Evolutionary conservation across 2,797 vertebrate genomes (phyloP), one percentile per base, ranked within the genome.

Genomic region (Crocodylus rhombifer): DNA sequence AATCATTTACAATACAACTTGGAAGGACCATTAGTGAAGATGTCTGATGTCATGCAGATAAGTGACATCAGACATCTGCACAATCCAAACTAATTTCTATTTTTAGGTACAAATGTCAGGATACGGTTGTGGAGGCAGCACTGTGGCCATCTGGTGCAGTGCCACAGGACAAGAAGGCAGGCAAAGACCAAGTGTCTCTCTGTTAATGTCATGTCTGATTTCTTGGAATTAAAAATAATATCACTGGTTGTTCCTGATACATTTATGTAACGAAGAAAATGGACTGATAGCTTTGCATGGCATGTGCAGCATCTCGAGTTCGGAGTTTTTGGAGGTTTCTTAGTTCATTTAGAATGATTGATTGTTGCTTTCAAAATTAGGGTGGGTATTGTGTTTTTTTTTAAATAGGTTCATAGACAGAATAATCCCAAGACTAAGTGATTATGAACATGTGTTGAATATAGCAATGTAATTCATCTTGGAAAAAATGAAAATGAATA

Each of bases 251-350:
- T 55, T 75, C 65, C 82, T 88, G 81, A 84, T 93, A 87, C 64
- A 63, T 94, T 95, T 84, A 61, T 84, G 95, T 80, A 79, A 87
- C 69, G 88, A 88, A 76, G 82, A 92, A 20, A 12, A 36, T 82
- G 87, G 80, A 87, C 33, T 28, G 6, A 12, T 77, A 79, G 84
- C 87, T 77, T 64, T 4, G 4, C 77, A 55, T 57, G 88, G 75
- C 82, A n/a, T 60, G 80, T 12, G 21, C 65, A 79, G 36, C 77
- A 36, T 33, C 18, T 82, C 81, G 67, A 73, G 91, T 92, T 87
- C 78, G 88, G 14, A 89, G 26, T 79, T 5, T 26, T 30, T 33
- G 28, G 57, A 88, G 65, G 18, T 57, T 80, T 77, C 28, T 80
- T 18, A 25, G 84, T 83, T 83, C 25, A 10, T 51, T 51, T 10